Evolutionary conservation across 2,888 invertebrate genomes (phyloP), one percentile per base, ranked within the genome.

Genomic region (Nemotelus nigrinus): DNA sequence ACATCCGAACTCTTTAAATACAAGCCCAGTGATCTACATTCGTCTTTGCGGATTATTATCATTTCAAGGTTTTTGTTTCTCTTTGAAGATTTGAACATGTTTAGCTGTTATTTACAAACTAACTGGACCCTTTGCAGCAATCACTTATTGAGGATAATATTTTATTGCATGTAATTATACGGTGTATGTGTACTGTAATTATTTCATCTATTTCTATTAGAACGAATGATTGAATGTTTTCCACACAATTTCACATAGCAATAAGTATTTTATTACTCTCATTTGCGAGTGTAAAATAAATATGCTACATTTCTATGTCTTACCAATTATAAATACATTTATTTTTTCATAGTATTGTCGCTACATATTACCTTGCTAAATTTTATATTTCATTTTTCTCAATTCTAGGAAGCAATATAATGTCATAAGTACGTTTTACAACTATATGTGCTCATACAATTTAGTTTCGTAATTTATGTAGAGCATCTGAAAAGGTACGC

Each of bases 111-210:
- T 58, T 60, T 57, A 74, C 60, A 60, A 60, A 60, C 74, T 74
- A 74, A 74, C 74, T 74, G 74, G 74, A 74, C 74, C 74, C 74
- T 63, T 74, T 60, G 60, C 58, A 72, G 72, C 72, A 72, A 72
- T 72, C 72, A 72, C 72, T 72, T 72, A 6, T 8, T 45, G 45
- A 60, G 58, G 25, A 72, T 72, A 45, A 25, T 25, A 25, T 25
- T 25, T 25, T 58, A 72, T 47, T 72, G 48, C 68, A 39, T 67
- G 7, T 41, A 25, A 63, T 63, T 63, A 63, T 43, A 63, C 25
- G 25, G 63, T n/a, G 39, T 39, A 39, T 63, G 43, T 43, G 3
- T 63, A 63, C 43, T 63, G 43, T 7, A 63, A 63, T 4, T 63
- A 41, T 41, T 63, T 3, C 43, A 63, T 10, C 25, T 63, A 39